Conservation (phyloP, 2,888 invertebrate species). For the Drosophila algonquin region DNA sequence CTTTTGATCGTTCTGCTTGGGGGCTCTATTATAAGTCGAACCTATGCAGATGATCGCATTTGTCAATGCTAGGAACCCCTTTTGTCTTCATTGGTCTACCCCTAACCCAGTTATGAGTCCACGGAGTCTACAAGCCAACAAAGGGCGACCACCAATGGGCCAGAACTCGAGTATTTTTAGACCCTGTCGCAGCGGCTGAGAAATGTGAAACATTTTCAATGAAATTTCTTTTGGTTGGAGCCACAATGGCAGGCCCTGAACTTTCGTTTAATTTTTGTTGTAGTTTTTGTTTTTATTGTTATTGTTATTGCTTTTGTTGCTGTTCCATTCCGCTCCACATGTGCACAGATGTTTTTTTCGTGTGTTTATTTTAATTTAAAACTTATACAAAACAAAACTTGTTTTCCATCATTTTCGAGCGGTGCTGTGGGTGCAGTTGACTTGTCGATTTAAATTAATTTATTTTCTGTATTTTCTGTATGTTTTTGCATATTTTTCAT, state of each 20-base stretch:
- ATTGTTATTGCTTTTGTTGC: neutral
- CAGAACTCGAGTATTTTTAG: neutral
- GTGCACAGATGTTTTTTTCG: neutral
- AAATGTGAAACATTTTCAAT: neutral
- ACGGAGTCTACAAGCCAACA: neutral
- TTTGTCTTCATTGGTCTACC: neutral
- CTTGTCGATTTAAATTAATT: conserved; percentile 31
- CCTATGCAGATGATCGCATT: neutral
- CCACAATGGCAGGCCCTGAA: conserved; percentile 60
- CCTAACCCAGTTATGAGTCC: neutral
- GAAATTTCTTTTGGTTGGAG: conserved; percentile 49
- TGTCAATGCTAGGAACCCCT: neutral
- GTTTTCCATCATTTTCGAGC: conserved; percentile 56
- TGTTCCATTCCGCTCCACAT: neutral
- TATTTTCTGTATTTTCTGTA: neutral
- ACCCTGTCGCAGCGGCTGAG: neutral
- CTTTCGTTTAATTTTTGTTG: conserved; percentile 53
- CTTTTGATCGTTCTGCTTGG: neutral
- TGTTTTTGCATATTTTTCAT: conserved; percentile 7
- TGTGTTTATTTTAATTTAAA: conserved; percentile 60
- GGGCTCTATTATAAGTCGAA: neutral
- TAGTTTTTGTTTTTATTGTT: neutral
- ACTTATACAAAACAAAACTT: conserved; percentile 58
- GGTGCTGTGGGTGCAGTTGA: conserved; percentile 56
- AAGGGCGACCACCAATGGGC: neutral